phyloP scores from a whole-genome alignment of 1,140 invertebrate genomes.

The Lordiphosa clarofinis region DNA sequence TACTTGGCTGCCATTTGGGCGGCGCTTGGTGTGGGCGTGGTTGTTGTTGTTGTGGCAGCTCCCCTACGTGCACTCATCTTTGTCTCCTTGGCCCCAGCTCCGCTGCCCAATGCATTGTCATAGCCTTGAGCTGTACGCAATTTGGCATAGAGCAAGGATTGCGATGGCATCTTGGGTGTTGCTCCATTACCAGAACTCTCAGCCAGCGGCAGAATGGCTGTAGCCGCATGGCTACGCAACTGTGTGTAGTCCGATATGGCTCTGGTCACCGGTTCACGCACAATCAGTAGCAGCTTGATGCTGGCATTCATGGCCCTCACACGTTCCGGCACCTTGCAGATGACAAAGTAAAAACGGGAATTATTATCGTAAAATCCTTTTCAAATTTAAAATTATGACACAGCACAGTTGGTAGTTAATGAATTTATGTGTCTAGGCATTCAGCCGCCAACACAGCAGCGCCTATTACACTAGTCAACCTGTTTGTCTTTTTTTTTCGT shows the following conservation, averaged over 20 bases:
- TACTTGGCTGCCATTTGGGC: slow-evolving; percentile 76
- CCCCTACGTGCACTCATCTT: slow-evolving; percentile 10
- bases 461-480: too few species aligned
- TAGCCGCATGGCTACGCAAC: slow-evolving; percentile 87
- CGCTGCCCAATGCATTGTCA: slow-evolving; percentile 63
- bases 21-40: slow-evolving; percentile 55
- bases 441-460: slow-evolving; percentile 18
- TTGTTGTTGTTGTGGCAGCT: slow-evolving; percentile 45
- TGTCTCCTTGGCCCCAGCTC: slow-evolving; percentile 63
- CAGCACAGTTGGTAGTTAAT: slow-evolving; percentile 43
- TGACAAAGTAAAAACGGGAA: not conserved
- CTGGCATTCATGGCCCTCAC: slow-evolving; percentile 96
- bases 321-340: slow-evolving; percentile 89
- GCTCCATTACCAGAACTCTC: slow-evolving; percentile 37
- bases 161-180: slow-evolving; percentile 40
- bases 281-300: slow-evolving; percentile 95
- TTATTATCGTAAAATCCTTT: not conserved
- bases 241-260: slow-evolving; percentile 99
- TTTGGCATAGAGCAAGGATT: slow-evolving; percentile 61
- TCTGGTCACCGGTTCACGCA: slow-evolving; percentile 95
- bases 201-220: slow-evolving; percentile 81
- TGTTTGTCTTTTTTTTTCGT: too few species aligned
- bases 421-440: slow-evolving; percentile 49
- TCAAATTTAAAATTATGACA: slow-evolving; percentile 19
- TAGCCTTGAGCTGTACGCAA: slow-evolving; percentile 56